Conservation (phyloP, 2,797 vertebrate genomes). For the Hippopotamyrus pictus region DNA sequence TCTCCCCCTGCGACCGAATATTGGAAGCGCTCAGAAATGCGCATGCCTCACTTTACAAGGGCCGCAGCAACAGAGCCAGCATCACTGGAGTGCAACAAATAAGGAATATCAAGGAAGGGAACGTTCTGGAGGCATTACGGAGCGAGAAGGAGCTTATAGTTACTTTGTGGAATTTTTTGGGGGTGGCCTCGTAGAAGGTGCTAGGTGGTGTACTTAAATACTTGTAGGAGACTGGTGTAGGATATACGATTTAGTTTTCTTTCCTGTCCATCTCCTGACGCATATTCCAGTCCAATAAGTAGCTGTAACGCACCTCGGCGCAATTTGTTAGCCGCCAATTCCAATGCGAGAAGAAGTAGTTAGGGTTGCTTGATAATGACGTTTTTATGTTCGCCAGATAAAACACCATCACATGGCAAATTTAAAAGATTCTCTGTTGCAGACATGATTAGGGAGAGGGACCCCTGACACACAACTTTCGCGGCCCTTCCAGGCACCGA, state of each 20-base stretch:
- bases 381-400: not conserved
- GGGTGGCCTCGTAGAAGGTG: not conserved
- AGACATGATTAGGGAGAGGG: not conserved
- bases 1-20: not conserved
- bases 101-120: not conserved
- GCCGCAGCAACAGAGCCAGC: not conserved
- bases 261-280: not conserved
- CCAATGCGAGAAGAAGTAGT: not conserved
- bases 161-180: not conserved
- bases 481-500: not conserved
- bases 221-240: not conserved
- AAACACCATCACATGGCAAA: not conserved
- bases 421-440: not conserved
- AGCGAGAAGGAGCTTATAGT: not conserved
- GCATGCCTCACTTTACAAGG: not conserved
- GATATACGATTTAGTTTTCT: not conserved
- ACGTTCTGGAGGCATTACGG: not conserved
- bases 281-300: not conserved
- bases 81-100: not conserved
- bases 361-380: not conserved
- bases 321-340: not conserved
- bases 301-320: not conserved
- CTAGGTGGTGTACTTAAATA: not conserved
- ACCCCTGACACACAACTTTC: not conserved
- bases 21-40: not conserved